These are phyloP conservation scores for Eledona agricola DNA, from an alignment of 2,888 invertebrate genomes.

Conservation along the genomic window DNA sequence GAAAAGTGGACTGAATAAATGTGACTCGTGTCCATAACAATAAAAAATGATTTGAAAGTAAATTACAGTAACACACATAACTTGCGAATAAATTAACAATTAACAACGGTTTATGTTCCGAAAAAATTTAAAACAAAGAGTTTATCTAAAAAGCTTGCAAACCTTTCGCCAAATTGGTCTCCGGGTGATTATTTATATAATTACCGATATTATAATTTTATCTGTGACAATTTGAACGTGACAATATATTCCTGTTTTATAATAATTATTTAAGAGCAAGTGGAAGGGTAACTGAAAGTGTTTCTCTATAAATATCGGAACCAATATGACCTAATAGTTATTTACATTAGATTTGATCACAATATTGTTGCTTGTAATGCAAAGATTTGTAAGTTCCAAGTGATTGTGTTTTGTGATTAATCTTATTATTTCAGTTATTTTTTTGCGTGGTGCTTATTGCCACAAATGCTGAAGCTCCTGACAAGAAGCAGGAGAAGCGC, in stretches of 20 bases:
- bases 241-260: conserved; percentile 1
- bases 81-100: too few relatives aligned
- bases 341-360: background rate
- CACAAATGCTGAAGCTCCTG: conserved; percentile 1
- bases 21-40: too few relatives aligned
- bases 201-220: conserved; percentile 3
- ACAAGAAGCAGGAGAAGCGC: conserved; percentile 17
- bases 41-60: too few relatives aligned
- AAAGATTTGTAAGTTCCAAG: conserved; percentile 10
- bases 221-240: background rate
- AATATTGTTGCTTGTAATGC: conserved; percentile 9
- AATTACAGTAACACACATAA: too few relatives aligned
- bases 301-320: conserved; percentile 19
- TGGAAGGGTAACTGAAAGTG: conserved; percentile 22
- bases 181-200: background rate
- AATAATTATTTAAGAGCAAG: conserved; percentile 6
- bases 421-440: conserved; percentile 18
- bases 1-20: too few relatives aligned
- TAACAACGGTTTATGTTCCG: too few relatives aligned
- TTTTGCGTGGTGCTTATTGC: conserved; percentile 6
- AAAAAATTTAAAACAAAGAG: conserved; percentile 1
- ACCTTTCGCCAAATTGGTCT: conserved; percentile 1
- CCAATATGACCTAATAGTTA: conserved; percentile 12
- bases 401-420: conserved; percentile 8
- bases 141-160: background rate